These are phyloP conservation scores for Tylochromis polylepis DNA, from an alignment of 2,113 vertebrate genomes.

Conservation along the genomic window DNA sequence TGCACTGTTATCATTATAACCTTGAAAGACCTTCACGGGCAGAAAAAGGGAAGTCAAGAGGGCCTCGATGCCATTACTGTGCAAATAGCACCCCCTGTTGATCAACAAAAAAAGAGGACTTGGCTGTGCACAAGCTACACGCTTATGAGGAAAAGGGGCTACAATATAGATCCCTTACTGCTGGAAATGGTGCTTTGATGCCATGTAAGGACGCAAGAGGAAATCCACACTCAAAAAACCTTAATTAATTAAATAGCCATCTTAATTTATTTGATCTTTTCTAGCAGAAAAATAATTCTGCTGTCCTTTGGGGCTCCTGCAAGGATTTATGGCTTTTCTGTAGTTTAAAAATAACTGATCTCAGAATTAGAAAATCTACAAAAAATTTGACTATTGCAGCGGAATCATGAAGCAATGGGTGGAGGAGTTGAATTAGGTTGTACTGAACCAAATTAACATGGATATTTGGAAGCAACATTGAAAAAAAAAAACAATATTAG, in stretches of 20 bases:
- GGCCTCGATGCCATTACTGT: background rate
- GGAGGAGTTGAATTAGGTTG: background rate
- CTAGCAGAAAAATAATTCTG: background rate
- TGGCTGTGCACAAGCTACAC: background rate
- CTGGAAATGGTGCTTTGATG: background rate
- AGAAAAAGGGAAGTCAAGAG: background rate
- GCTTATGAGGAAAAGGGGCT: background rate
- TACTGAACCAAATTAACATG: background rate
- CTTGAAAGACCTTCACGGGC: conserved; percentile 71
- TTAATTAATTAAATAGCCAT: background rate
- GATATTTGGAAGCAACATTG: background rate
- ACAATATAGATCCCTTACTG: background rate
- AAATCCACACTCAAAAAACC: background rate
- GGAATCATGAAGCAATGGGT: too few species aligned
- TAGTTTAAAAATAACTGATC: background rate
- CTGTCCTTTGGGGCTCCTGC: too few species aligned
- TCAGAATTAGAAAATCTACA: background rate
- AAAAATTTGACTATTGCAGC: background rate
- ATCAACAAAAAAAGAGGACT: background rate
- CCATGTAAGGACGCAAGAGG: background rate
- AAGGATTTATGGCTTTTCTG: background rate
- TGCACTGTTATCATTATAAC: conserved; percentile 51
- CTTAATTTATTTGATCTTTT: background rate
- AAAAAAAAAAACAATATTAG: background rate
- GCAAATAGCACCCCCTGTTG: conserved; percentile 46